These are phyloP conservation scores for Chiroxiphia lanceolata DNA, from an alignment of 2,797 vertebrate genomes.

Conservation along the genomic window DNA sequence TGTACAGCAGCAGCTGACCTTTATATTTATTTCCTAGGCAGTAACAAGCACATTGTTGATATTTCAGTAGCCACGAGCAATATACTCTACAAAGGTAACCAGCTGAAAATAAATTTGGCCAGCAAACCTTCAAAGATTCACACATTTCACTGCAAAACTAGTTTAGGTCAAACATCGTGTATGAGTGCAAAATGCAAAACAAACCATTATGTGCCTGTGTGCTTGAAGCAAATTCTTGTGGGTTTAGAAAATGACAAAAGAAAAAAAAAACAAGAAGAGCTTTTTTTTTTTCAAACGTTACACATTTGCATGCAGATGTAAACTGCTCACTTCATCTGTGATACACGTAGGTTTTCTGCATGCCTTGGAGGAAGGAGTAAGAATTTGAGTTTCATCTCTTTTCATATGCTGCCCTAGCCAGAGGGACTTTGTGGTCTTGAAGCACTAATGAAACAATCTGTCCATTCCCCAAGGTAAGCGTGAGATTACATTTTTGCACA, in stretches of 20 bases:
- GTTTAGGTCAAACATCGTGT: neutral
- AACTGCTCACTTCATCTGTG: neutral
- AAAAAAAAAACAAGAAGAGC: neutral
- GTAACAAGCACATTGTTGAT: neutral
- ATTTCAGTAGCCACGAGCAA: neutral
- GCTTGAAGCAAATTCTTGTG: neutral
- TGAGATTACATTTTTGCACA: neutral
- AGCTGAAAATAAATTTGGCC: neutral
- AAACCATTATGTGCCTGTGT: neutral
- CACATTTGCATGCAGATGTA: neutral
- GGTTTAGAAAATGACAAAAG: neutral
- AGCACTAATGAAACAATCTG: constrained; percentile 35
- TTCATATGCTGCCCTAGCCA: neutral
- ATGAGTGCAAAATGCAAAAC: neutral
- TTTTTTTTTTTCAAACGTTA: neutral
- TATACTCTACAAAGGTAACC: neutral
- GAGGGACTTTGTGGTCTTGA: constrained; percentile 18
- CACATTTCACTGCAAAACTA: neutral
- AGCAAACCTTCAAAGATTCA: neutral
- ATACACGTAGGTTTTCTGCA: neutral
- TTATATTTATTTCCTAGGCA: neutral
- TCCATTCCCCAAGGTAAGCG: neutral
- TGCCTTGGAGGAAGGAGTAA: neutral
- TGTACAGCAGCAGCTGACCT: neutral
- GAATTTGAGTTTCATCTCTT: neutral